A percentile compares a stretch with the other conserved stretches of the same genome.
These are phyloP conservation scores for Hippocampus kuda DNA, from an alignment of 2,797 vertebrate genomes.

Conservation along the genomic window DNA sequence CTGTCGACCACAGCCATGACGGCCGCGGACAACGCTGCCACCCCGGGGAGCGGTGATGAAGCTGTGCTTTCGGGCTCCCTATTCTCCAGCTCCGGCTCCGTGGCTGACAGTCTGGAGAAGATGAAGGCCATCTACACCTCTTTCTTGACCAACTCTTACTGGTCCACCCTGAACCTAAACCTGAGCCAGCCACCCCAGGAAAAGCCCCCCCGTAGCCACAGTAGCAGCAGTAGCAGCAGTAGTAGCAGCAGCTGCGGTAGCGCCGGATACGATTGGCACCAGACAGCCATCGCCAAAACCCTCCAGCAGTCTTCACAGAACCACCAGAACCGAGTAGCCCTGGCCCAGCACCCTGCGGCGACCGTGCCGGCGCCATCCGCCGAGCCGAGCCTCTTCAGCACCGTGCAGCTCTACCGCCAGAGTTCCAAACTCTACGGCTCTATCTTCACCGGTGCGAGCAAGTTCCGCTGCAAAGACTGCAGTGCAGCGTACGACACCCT, in stretches of 20 bases:
- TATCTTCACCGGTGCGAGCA: conserved; percentile 98
- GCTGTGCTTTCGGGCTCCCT: conserved; percentile 60
- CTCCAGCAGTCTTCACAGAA: conserved; percentile 93
- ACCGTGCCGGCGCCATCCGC: conserved; percentile 34
- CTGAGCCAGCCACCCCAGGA: conserved; percentile 79
- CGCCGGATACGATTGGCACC: conserved; percentile 96
- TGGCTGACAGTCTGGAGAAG: conserved; percentile 92
- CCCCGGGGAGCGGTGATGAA: conserved; percentile 69
- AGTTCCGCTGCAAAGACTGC: conserved; percentile 98
- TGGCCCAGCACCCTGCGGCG: conserved; percentile 48
- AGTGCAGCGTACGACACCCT: conserved; percentile 95
- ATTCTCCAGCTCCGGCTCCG: conserved; percentile 56
- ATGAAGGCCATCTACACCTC: conserved; percentile 99
- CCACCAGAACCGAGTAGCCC: conserved; percentile 55
- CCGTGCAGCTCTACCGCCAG: conserved; percentile 95
- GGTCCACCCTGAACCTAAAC: conserved; percentile 92
- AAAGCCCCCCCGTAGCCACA: conserved; percentile 80
- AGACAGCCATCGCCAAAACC: conserved; percentile 93
- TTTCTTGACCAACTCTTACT: conserved; percentile 97
- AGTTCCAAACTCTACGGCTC: conserved; percentile 98
- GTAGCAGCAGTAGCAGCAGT: conserved; percentile 90
- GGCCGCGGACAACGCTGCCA: conserved; percentile 34
- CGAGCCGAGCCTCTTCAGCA: conserved; percentile 88
- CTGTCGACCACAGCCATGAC: conserved; percentile 55
- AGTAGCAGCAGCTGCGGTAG: conserved; percentile 93